Evolutionary conservation across 2,888 invertebrate genomes (phyloP).

Genomic region (Morinoia aosen): DNA sequence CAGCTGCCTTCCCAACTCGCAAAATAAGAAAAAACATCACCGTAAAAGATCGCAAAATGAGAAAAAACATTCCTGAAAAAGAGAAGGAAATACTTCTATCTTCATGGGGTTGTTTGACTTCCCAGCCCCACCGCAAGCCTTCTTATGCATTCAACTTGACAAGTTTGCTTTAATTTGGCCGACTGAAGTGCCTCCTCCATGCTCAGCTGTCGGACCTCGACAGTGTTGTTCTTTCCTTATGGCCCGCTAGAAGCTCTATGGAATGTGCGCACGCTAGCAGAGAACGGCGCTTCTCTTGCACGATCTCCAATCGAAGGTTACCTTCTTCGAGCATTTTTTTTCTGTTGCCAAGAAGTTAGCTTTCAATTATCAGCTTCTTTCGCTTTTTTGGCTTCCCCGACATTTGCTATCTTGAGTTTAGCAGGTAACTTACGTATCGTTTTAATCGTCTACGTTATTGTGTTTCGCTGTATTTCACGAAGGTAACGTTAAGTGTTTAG

Average conservation of each 20-base stretch:
- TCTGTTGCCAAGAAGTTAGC: background rate
- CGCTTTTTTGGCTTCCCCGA: background rate
- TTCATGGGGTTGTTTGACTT: background rate
- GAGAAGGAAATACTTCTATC: background rate
- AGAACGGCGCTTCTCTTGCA: background rate
- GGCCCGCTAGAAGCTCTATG: background rate
- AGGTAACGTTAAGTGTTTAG: too few relatives aligned
- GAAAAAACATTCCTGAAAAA: background rate
- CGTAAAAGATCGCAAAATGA: background rate
- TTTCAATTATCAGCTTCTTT: background rate
- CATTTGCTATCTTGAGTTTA: too few relatives aligned
- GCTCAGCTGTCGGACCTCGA: slow-evolving; percentile 17
- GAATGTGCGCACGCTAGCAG: background rate
- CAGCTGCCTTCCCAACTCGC: slow-evolving; percentile 8
- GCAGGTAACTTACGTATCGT: too few relatives aligned
- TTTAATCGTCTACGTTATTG: too few relatives aligned
- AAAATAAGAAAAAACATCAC: background rate
- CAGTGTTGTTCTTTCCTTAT: slow-evolving; percentile 17
- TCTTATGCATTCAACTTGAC: slow-evolving; percentile 17
- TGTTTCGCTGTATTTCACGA: too few relatives aligned
- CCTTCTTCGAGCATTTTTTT: background rate
- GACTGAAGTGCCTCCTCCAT: slow-evolving; percentile 12
- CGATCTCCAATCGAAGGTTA: background rate
- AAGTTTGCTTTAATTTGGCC: slow-evolving; percentile 8
- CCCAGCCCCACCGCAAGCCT: slow-evolving; percentile 17